phyloP scores from a whole-genome alignment of 30 jellyfish, hydroid and myxozoan species.

The Pseudorhiza aurosa region DNA sequence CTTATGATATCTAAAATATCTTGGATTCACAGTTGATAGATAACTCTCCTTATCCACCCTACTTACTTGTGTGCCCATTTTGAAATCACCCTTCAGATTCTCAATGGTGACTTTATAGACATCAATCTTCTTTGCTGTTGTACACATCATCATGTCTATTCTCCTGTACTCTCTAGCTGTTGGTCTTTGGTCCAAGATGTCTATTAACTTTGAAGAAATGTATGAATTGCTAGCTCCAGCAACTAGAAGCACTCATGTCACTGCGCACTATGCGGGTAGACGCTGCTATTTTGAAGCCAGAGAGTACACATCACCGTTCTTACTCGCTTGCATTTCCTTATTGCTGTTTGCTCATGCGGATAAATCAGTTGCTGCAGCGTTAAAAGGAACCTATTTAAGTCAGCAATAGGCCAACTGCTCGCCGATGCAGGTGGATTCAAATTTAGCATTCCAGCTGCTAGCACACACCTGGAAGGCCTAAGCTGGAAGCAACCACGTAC shows the following conservation, averaged over 20 bases:
- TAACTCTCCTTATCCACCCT: constrained; percentile 33
- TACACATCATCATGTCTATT: constrained; percentile 61
- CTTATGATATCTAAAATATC: constrained; percentile 7
- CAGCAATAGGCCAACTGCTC: neutral
- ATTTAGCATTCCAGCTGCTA: constrained; percentile 40
- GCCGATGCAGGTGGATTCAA: neutral
- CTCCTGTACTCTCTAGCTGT: constrained; percentile 5
- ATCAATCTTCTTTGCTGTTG: constrained; percentile 40
- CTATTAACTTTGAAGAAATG: constrained; percentile 46
- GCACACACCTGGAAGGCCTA: constrained; percentile 44
- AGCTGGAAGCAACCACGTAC: constrained; percentile 20
- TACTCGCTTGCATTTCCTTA: too few species aligned
- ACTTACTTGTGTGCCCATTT: constrained; percentile 43
- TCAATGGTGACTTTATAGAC: constrained; percentile 34
- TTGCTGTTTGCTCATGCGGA: too few species aligned
- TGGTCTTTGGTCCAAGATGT: constrained; percentile 22
- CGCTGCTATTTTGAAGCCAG: too few species aligned
- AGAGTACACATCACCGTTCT: too few species aligned
- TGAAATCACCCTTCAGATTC: constrained; percentile 29
- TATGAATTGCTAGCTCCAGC: constrained; percentile 87
- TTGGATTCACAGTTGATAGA: constrained; percentile 41
- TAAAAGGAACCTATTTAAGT: neutral
- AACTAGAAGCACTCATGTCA: constrained; percentile 69
- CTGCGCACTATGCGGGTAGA: too few species aligned
- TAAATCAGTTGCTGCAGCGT: neutral